A percentile compares a stretch with the other conserved stretches of the same genome.
phyloP scores from a whole-genome alignment of 2,797 vertebrate species.

The Acridotheres tristis region DNA sequence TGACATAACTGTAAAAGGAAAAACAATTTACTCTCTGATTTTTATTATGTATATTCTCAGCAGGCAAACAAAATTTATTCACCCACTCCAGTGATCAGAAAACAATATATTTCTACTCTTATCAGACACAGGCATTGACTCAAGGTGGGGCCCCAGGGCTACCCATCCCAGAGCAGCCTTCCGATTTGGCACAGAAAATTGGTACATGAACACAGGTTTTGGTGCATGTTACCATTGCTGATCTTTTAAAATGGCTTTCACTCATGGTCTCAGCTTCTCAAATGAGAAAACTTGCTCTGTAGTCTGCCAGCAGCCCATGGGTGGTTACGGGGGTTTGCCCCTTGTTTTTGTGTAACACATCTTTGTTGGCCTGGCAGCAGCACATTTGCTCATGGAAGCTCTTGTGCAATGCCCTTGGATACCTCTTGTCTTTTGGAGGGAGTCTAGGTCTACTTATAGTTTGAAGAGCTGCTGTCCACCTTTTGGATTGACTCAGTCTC shows the following conservation, averaged over 20 bases:
- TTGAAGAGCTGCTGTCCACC: neutral
- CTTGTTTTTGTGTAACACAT: neutral
- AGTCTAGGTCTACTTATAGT: neutral
- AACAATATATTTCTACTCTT: neutral
- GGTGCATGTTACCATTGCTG: neutral
- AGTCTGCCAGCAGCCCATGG: neutral
- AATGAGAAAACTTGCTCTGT: neutral
- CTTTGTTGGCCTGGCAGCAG: neutral
- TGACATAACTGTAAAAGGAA: constrained; percentile 28
- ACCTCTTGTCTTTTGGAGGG: neutral
- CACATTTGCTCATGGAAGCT: neutral
- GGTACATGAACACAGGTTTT: neutral
- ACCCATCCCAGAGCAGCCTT: neutral
- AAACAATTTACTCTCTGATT: neutral
- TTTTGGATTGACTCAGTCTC: neutral
- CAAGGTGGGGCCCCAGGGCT: neutral
- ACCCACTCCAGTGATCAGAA: neutral
- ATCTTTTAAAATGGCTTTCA: neutral
- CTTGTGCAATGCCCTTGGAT: neutral
- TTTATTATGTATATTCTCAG: constrained; percentile 24
- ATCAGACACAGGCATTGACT: neutral
- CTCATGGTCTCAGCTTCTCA: neutral
- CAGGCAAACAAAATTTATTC: constrained; percentile 11
- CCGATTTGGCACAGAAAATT: neutral
- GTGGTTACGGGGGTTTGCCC: neutral